Percentiles rank a stretch among this genome's conserved stretches.
Evolutionary conservation across 2,888 invertebrate genomes (phyloP).

Genomic region (Sisyra nigra): DNA sequence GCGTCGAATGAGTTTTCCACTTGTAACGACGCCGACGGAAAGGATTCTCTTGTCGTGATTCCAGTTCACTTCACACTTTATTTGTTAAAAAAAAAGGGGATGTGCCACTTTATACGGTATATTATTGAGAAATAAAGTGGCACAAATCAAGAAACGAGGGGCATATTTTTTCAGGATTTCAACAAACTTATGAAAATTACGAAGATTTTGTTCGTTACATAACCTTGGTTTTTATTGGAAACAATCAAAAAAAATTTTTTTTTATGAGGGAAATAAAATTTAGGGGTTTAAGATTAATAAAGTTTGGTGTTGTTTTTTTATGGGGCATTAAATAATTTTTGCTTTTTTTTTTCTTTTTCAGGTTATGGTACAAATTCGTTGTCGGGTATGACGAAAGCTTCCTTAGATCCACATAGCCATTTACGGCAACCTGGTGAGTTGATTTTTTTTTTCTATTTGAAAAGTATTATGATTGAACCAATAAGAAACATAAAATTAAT

Average conservation of each 20-base stretch:
- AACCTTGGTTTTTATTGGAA: constrained; percentile 11
- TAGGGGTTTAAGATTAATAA: too few relatives aligned
- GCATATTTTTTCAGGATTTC: too few relatives aligned
- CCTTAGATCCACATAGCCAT: constrained; percentile 77
- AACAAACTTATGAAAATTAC: too few relatives aligned
- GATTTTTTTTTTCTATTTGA: background rate
- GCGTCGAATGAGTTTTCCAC: too few relatives aligned
- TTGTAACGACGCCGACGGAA: constrained; percentile 20
- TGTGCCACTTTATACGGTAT: too few relatives aligned
- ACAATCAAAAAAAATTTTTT: constrained; percentile 18
- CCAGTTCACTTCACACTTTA: constrained; percentile 20
- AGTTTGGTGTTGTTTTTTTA: constrained; percentile 5
- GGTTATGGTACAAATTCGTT: constrained; percentile 74
- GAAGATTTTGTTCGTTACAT: background rate
- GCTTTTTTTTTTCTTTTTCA: constrained; percentile 34
- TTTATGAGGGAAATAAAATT: constrained; percentile 11
- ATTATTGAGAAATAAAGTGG: background rate
- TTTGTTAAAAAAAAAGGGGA: background rate
- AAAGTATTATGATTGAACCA: too few relatives aligned
- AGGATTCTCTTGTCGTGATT: constrained; percentile 29
- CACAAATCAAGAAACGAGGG: too few relatives aligned
- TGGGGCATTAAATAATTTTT: too few relatives aligned
- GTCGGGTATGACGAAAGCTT: constrained; percentile 64
- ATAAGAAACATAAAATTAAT: background rate
- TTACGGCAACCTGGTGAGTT: constrained; percentile 73